Evolutionary conservation across 2,797 vertebrate genomes (phyloP), one percentile per base, ranked within the genome.

Genomic region (Acomys russatus): DNA sequence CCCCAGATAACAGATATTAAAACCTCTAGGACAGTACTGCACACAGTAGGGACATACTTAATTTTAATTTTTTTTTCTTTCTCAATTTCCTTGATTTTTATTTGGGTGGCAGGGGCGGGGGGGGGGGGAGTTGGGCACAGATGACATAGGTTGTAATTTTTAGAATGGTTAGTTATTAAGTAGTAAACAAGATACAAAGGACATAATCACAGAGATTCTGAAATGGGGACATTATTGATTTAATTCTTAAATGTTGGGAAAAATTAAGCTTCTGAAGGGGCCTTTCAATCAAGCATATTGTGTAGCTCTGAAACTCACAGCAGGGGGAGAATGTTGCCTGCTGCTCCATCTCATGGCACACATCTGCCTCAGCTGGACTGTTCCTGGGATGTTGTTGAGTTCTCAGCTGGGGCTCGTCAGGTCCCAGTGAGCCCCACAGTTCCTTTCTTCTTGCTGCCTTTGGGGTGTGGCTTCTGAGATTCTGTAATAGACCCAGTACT

Each of bases 201-300:
- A 84, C 68, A 49, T 82, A 97, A 96, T 96, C 94, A 97, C 88
- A 97, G 91, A 96, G 96, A 96, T 89, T 68, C 76, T 4, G 22
- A 92, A 97, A 95, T 95, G 80, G 94, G 91, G 86, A 84, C 95
- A 95, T 95, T 95, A 95, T 96, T 91, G 96, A 95, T 95, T 97
- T 95, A 96, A 95, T 96, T 96, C 94, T 96, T 96, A 94, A 96
- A 96, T 96, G 91, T 93, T 97, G 94, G 88, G 4, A 44, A 96
- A 97, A 88, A 94, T 91, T 92, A 95, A 93, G 78, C 86, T 91
- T 91, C 79, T 90, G 20, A 91, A 91, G 93, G 86, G 89, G 76
- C 15, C 89, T 96, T 96, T 96, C 88, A 94, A 87, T 97, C 96
- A 97, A 83, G 83, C 78, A 38, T 77, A 96, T 96, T 96, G 95